Base-by-base conservation (phyloP, 2,888 invertebrate species). In the Idaea aversata region DNA sequence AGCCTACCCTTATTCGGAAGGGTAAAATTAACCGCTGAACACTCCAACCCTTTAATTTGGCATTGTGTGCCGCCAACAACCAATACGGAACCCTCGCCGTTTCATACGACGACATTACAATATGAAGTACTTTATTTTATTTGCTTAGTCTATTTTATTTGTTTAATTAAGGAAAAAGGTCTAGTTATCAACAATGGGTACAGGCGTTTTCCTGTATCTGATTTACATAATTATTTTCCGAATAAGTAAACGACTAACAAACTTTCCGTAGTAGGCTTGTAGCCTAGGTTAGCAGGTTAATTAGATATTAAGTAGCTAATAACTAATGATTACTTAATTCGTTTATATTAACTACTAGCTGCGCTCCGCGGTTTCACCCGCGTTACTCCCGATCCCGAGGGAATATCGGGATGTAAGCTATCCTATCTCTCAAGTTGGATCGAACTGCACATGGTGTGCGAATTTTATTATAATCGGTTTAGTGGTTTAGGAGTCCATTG, bases 21-120 rank as follows among this genome's bases (percentile, higher is more conserved):
- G 72, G 74, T 69, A 61, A 71, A 72, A 74, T 72, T 71, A 71
- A 74, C 74, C 74, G 68, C 72, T 69, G 68, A 71, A 72, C 74
- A 68, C 74, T 74, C 64, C 67, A 68, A 70, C 70, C 74, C 72
- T 71, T 72, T 72, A 70, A 71, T 74, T 72, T 74, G 68, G 62
- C 72, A 71, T 72, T 74, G 72, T 74, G 66, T 70, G 68, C 73
- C 67, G 66, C 71, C 67, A 67, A 73, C 70, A 70, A 74, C 71
- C 72, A 70, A 71, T 72, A 72, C 68, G 68, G 68, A 68, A 57
- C 69, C 73, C 67, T 67, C 62, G 59, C 16, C 61, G 58, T 16
- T 47, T 13, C 47, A 13, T 65, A 63, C 67, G 67, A 70, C 67
- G 68, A 70, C 69, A 73, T 74, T 72, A 70, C 72, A 73, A 72